Evolutionary conservation across 2,113 vertebrate species (phyloP).

Genomic region (Pterophyllum scalare): DNA sequence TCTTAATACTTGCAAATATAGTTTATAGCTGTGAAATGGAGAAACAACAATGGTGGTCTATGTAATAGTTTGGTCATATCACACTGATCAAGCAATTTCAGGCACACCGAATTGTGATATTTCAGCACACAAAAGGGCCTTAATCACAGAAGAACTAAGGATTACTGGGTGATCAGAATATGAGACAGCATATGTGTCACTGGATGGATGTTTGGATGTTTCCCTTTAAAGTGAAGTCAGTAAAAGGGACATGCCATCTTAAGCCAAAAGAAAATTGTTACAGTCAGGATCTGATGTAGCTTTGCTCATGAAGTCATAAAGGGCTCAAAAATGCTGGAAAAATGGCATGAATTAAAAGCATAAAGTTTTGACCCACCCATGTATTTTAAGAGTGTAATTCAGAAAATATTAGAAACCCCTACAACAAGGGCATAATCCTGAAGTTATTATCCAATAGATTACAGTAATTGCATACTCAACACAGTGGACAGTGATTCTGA

Average conservation of each 20-base stretch:
- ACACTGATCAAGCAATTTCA: not conserved
- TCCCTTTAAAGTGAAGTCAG: not conserved
- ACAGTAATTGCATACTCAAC: conserved; percentile 13
- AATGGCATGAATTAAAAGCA: not conserved
- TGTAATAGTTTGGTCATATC: too few relatives aligned
- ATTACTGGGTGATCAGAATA: not conserved
- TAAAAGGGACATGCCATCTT: not conserved
- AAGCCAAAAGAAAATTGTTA: not conserved
- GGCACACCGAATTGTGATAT: not conserved
- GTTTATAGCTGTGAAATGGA: not conserved
- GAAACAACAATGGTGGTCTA: not conserved
- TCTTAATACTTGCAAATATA: not conserved
- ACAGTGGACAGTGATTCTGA: conserved; percentile 24
- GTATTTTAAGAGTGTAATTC: too few relatives aligned
- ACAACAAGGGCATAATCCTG: conserved; percentile 2
- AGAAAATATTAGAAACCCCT: not conserved
- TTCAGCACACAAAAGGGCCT: not conserved
- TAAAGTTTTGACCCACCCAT: not conserved
- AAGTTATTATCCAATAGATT: conserved; percentile 29
- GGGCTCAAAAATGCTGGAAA: not conserved
- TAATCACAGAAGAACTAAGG: too few relatives aligned
- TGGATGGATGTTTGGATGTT: too few relatives aligned
- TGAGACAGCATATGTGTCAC: not conserved
- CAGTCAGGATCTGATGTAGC: not conserved
- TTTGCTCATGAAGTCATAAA: not conserved